Percentiles rank a stretch among this genome's conserved stretches.
These are phyloP conservation scores for Andinoacara biseriatus DNA, from an alignment of 2,113 vertebrate genomes.

Conservation along the genomic window DNA sequence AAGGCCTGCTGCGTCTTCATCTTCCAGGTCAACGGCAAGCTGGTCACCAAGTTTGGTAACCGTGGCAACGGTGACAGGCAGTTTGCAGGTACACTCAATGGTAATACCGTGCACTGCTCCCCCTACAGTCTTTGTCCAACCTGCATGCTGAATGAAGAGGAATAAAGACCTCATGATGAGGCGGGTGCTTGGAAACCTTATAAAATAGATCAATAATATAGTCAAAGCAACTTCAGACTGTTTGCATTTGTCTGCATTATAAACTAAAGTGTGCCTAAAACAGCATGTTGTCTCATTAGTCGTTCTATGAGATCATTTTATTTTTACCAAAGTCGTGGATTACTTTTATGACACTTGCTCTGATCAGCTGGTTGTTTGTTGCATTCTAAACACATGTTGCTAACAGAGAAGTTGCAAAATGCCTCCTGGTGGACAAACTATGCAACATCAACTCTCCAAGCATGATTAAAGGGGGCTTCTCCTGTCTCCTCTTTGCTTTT, in stretches of 20 bases:
- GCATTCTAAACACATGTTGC: not conserved
- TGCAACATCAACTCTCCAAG: not conserved
- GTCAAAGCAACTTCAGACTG: not conserved
- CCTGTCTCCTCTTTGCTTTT: not conserved
- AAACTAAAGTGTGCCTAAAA: not conserved
- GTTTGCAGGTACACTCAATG: conserved; percentile 94
- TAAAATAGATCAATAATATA: not conserved
- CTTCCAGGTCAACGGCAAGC: conserved; percentile 95
- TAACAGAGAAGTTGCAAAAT: not conserved
- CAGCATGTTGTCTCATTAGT: not conserved
- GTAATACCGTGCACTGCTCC: conserved; percentile 82
- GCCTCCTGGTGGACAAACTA: not conserved
- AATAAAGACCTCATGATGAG: conserved; percentile 8
- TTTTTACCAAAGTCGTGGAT: not conserved
- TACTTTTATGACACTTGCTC: rapidly evolving
- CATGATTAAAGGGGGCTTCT: not conserved
- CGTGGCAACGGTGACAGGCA: conserved; percentile 96
- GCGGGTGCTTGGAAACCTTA: not conserved
- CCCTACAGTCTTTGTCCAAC: conserved; percentile 65
- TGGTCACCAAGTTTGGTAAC: conserved; percentile 95
- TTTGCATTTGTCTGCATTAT: not conserved
- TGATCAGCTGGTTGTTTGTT: not conserved
- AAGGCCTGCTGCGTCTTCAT: conserved; percentile 97
- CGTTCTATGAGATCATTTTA: not conserved
- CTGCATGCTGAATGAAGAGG: conserved; percentile 76